Conservation (phyloP, 2,113 vertebrate genomes). For the Fregetta grallaria region DNA sequence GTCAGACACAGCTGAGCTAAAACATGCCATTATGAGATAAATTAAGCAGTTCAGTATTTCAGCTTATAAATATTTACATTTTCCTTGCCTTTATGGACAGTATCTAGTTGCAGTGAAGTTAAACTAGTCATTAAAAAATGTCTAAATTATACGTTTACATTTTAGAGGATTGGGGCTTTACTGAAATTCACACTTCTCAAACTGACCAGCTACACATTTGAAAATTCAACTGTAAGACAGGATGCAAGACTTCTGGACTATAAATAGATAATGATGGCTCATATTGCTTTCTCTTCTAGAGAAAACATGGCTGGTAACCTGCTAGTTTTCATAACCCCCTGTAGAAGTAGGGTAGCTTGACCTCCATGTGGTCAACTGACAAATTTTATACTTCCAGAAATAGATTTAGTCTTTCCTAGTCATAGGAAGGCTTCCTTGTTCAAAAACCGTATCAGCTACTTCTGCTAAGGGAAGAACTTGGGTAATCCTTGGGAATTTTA, state of each 20-base stretch:
- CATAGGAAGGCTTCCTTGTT: not conserved
- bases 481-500: not conserved
- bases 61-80: not conserved
- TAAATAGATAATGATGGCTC: not conserved
- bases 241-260: not conserved
- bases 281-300: not conserved
- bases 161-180: not conserved
- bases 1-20: not conserved
- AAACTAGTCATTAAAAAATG: not conserved
- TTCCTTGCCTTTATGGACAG: not conserved
- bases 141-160: not conserved
- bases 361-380: not conserved
- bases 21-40: not conserved
- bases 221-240: not conserved
- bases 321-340: not conserved
- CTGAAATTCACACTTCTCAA: not conserved
- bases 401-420: not conserved
- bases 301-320: not conserved
- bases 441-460: accelerated
- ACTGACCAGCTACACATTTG: not conserved
- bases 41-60: not conserved
- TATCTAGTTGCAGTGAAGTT: not conserved
- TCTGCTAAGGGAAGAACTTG: not conserved
- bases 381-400: not conserved
- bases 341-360: not conserved